Percentiles rank a stretch among this genome's conserved stretches.
Conservation (phyloP, 2,797 vertebrate genomes). For the Thaleichthys pacificus region DNA sequence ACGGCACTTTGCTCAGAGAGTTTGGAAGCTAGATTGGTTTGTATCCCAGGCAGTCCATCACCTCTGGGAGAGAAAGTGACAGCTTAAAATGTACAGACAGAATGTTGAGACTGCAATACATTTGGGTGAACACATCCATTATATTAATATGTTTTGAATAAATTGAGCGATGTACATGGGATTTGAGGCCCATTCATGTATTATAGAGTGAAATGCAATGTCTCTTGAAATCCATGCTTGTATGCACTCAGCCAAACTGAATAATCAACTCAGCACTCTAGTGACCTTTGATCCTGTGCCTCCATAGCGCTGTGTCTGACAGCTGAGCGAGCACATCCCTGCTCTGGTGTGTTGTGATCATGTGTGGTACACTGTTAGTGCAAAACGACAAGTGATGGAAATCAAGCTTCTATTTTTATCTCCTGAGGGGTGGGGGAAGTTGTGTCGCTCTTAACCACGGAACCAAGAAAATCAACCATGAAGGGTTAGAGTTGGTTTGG, state of each 20-base stretch:
- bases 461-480: conserved; percentile 61
- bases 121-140: background rate
- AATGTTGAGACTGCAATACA: background rate
- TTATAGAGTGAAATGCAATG: background rate
- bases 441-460: conserved; percentile 60
- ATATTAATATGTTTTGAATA: background rate
- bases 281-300: background rate
- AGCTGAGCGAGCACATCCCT: background rate
- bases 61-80: background rate
- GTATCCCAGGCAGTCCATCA: background rate
- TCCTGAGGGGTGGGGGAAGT: conserved; percentile 31
- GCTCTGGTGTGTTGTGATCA: conserved; percentile 49
- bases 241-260: background rate
- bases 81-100: background rate
- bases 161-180: background rate
- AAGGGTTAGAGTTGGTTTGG: conserved; percentile 56
- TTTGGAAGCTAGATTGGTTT: conserved; percentile 9
- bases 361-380: conserved; percentile 32
- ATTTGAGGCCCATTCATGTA: background rate
- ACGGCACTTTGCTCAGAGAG: conserved; percentile 29
- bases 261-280: background rate
- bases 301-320: background rate
- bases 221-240: background rate
- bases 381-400: conserved; percentile 60
- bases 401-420: conserved; percentile 61